Base-by-base conservation (phyloP, 1,140 invertebrate genomes). In the Drosophila lowei region DNA sequence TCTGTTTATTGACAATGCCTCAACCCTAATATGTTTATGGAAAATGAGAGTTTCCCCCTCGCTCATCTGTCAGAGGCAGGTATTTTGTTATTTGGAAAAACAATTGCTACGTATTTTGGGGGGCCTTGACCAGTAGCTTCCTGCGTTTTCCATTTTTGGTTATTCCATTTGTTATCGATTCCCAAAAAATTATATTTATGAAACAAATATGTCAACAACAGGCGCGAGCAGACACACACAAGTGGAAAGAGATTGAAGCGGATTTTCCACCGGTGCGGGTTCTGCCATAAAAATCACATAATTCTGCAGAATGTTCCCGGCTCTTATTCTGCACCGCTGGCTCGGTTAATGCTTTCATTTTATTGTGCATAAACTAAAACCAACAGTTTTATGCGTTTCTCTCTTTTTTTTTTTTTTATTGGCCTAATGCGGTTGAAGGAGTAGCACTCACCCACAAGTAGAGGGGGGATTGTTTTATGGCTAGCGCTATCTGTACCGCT, bases 281-380 rank as follows among this genome's bases (percentile, higher is more conserved):
- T 49, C 49, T 48, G 63, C 49, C 77, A 77, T 81, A 81, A 80
- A 81, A 80, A 62, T 28, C 74, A 61, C 61, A 80, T 81, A 77
- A 81, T 80, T 72, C 57, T 50, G 34, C 21, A 43, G 23, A 46
- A 43, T 25, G 21, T 34, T 44, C 54, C 46, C 38, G 9, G 11
- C 13, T 30, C 49, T 56, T 30, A 67, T 56, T 47, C 38, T 43
- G 60, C 56, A 25, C 46, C 46, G 43, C 23, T 44, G 61, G 50
- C 30, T 43, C 38, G 63, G 61, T 78, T 79, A 78, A 75, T 75
- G 79, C 63, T 84, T 76, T 64, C 55, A 60, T 75, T 84, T 84
- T 83, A 83, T 83, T 84, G 67, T 79, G 71, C 71, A 75, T 76
- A 76, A 80, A 80, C 66, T 72, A 79, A 76, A 61, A 72, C 68